Evolutionary conservation across 2,113 vertebrate genomes (phyloP), one percentile per base, ranked within the genome.

Genomic region (Lophochroa leadbeateri): DNA sequence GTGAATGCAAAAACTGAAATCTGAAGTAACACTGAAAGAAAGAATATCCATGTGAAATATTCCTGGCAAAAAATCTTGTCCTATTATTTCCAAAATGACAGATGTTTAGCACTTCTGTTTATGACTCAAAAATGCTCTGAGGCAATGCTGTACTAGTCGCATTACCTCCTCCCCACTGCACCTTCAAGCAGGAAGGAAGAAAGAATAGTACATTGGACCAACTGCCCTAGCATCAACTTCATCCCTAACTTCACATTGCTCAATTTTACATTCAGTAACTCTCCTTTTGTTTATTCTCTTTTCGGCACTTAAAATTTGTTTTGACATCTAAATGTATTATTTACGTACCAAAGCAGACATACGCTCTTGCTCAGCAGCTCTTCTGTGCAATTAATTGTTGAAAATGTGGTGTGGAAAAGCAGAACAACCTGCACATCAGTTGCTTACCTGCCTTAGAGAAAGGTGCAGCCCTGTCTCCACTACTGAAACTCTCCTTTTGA

Each of bases 151-250:
- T 18, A 65, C n/a, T 13, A 23, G 35, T 15, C 3, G 0, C 18
- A 50, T 71, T 33, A 78, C 19, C n/a, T 63, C 27, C 70, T 65
- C 43, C 33, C 37, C 81, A 75, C 27, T 33, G 60, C 41, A 90
- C 20, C 43, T 71, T 64, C 57, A 77, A 71, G 28, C n/a, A 84
- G 41, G 16, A 79, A 76, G 43, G 47, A 79, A 76, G 43, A 49
- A 21, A 43, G 39, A 5, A 14, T 24, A 23, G 11, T 13, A n/a
- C 0, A 0, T 25, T 4, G 3, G 16, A 52, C 19, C 4, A 1
- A 17, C 15, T 43, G 58, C 25, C 50, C 8, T 63, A 55, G 46
- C 64, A 57, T 47, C 43, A 63, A 9, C 29, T 29, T 52, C 25
- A 37, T 64, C 55, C 47, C 39, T 15, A 46, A 75, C 19, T 47